Conservation (phyloP, 1,140 invertebrate genomes). For the Brachionus rotundiformis region DNA sequence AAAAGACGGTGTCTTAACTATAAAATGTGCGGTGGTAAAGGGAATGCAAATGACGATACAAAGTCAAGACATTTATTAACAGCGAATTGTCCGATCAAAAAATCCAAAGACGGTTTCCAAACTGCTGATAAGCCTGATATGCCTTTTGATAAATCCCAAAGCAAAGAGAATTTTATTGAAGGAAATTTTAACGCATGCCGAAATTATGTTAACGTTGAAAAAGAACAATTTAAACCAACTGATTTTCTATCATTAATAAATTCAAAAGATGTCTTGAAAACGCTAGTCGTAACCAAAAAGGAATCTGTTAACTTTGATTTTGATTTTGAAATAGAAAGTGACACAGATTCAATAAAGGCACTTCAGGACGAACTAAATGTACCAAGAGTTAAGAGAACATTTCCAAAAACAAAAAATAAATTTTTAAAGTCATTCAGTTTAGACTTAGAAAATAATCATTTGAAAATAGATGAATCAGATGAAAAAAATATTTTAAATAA, state of each 20-base stretch:
- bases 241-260: background rate
- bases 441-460: background rate
- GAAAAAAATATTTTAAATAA: background rate
- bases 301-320: background rate
- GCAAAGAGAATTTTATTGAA: background rate
- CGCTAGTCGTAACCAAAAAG: background rate
- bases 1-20: no score
- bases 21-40: no score
- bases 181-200: background rate
- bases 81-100: background rate
- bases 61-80: background rate
- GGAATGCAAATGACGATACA: background rate
- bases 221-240: background rate
- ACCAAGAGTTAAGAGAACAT: background rate
- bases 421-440: background rate
- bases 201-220: background rate
- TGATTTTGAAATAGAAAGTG: background rate
- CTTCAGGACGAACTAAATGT: background rate
- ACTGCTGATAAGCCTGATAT: background rate
- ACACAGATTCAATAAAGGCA: no score
- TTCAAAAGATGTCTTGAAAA: background rate
- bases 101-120: background rate
- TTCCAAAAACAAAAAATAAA: background rate
- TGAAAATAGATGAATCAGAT: background rate
- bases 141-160: background rate